Percentiles rank a stretch among this genome's conserved stretches.
Evolutionary conservation across 1,140 invertebrate genomes (phyloP).

Genomic region (Halictus rubicundus): DNA sequence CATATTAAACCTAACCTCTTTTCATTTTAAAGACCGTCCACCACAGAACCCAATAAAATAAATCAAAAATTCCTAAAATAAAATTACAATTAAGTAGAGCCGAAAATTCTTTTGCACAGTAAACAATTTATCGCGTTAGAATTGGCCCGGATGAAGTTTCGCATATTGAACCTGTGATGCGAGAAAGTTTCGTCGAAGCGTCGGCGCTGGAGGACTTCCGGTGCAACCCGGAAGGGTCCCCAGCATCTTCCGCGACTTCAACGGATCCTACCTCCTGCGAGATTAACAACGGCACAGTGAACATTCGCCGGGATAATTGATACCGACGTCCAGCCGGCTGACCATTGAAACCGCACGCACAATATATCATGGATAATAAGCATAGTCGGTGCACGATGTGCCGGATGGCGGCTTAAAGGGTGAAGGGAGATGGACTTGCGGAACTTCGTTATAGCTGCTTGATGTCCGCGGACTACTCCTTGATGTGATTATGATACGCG

Average conservation of each 20-base stretch:
- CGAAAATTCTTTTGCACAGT: too few relatives aligned
- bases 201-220: not conserved
- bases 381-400: conserved; percentile 28
- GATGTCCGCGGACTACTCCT: conserved; percentile 35
- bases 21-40: too few relatives aligned
- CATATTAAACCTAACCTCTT: too few relatives aligned
- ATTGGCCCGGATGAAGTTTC: too few relatives aligned
- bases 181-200: too few relatives aligned
- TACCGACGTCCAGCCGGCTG: conserved; percentile 62
- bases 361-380: conserved; percentile 69
- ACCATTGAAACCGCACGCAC: conserved; percentile 63
- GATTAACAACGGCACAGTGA: conserved; percentile 60
- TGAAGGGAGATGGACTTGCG: not conserved
- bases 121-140: too few relatives aligned
- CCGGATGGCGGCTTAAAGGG: conserved; percentile 5
- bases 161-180: too few relatives aligned
- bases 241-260: conserved; percentile 34
- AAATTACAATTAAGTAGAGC: too few relatives aligned
- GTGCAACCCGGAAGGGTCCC: not conserved
- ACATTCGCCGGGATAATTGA: conserved; percentile 66
- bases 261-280: conserved; percentile 18
- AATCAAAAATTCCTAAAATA: too few relatives aligned
- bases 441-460: conserved; percentile 44
- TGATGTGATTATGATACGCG: conserved; percentile 61
- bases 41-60: too few relatives aligned